Conservation (phyloP, 2,888 invertebrate genomes). For the Psylliodes chrysocephalus region DNA sequence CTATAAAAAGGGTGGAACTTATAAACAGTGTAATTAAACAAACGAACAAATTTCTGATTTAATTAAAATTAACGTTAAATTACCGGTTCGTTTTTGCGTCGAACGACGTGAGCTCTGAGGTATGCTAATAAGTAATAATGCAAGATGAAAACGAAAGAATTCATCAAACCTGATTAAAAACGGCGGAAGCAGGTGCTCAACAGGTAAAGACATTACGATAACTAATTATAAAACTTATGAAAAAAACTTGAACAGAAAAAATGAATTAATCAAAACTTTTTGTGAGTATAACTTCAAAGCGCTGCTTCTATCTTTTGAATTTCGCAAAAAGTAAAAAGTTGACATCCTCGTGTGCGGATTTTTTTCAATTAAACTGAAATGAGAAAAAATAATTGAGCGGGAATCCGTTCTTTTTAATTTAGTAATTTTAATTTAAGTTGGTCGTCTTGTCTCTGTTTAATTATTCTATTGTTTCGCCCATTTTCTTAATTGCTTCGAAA, state of each 20-base stretch:
- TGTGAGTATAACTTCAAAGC: background rate
- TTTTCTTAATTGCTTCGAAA: conserved; percentile 55
- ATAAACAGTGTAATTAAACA: too few species aligned
- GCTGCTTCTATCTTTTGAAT: background rate
- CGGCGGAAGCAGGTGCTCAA: background rate
- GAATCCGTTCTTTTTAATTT: conserved; percentile 49
- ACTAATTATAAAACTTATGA: conserved; percentile 1
- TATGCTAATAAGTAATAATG: conserved; percentile 18
- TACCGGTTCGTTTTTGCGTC: too few species aligned
- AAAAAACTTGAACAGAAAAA: conserved; percentile 7
- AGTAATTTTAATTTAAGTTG: conserved; percentile 53
- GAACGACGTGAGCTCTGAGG: too few species aligned
- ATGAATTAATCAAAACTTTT: conserved; percentile 9
- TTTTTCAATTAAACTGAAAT: conserved; percentile 20
- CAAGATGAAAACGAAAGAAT: background rate
- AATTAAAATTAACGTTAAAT: too few species aligned
- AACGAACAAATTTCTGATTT: too few species aligned
- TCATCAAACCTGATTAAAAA: background rate
- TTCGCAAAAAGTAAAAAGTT: background rate
- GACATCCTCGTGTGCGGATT: conserved; percentile 14
- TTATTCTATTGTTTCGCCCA: conserved; percentile 56
- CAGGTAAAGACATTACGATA: background rate
- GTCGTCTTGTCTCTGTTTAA: conserved; percentile 51
- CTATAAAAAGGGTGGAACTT: too few species aligned
- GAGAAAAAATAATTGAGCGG: conserved; percentile 6